Conservation (phyloP, 2,888 invertebrate genomes). For the Caenorhabditis parvicauda region DNA sequence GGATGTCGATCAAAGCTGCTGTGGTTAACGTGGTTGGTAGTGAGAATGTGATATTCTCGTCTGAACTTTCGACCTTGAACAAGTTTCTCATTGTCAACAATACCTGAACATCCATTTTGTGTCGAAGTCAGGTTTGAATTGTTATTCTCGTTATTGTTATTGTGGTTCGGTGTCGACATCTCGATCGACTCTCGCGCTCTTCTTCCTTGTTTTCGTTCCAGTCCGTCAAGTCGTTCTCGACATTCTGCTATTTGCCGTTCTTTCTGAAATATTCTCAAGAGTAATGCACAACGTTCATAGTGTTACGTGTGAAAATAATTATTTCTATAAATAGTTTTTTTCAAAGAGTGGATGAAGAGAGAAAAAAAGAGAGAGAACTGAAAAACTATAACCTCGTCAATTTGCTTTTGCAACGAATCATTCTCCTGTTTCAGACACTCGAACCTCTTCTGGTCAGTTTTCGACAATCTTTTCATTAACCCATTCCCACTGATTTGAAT, state of each 20-base stretch:
- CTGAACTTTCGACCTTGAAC: slow-evolving; percentile 7
- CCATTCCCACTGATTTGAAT: slow-evolving; percentile 29
- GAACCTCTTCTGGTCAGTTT: slow-evolving; percentile 78
- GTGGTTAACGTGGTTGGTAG: slow-evolving; percentile 44
- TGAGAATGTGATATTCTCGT: slow-evolving; percentile 36
- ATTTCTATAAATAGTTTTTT: no score
- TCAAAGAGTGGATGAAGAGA: neutral
- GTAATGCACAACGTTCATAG: no score
- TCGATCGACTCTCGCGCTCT: no score
- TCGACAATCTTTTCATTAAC: slow-evolving; percentile 28
- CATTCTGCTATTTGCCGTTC: slow-evolving; percentile 44
- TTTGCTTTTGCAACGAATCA: slow-evolving; percentile 90
- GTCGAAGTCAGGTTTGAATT: neutral
- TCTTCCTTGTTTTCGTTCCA: slow-evolving; percentile 5
- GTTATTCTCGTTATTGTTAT: neutral
- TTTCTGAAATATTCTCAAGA: slow-evolving; percentile 44
- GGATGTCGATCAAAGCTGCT: slow-evolving; percentile 48
- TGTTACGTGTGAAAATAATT: neutral
- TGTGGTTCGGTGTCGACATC: neutral
- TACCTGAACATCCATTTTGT: no score
- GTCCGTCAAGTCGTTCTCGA: slow-evolving; percentile 26
- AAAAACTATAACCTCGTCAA: slow-evolving; percentile 65
- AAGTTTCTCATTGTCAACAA: no score
- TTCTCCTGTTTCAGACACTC: slow-evolving; percentile 89
- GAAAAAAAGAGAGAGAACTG: no score